Conservation (phyloP, 2,888 invertebrate species). For the Bugula neritina region DNA sequence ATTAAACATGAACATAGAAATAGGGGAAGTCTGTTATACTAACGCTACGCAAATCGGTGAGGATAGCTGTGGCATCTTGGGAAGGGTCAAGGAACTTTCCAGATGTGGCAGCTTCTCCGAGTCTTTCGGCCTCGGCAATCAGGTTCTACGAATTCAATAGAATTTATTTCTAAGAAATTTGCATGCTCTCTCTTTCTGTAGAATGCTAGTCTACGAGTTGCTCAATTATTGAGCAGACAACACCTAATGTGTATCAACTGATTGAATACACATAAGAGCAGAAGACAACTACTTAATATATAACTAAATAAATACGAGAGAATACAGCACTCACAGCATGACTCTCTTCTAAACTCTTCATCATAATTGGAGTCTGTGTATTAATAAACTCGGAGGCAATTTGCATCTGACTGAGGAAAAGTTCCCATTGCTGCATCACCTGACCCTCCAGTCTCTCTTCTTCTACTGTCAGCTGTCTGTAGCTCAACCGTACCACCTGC, state of each 20-base stretch:
- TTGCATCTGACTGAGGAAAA: slow-evolving; percentile 47
- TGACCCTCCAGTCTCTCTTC: slow-evolving; percentile 48
- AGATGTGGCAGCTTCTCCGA: slow-evolving; percentile 42
- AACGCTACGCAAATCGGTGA: slow-evolving; percentile 43
- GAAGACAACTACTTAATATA: too few species aligned
- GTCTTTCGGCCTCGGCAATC: slow-evolving; percentile 41
- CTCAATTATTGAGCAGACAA: too few species aligned
- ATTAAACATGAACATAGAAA: too few species aligned
- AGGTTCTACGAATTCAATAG: too few species aligned
- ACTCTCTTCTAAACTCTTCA: slow-evolving; percentile 38
- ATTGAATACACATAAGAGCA: too few species aligned
- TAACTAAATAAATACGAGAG: too few species aligned
- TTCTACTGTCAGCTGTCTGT: slow-evolving; percentile 44
- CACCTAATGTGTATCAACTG: too few species aligned
- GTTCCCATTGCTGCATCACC: slow-evolving; percentile 45
- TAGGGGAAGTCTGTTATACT: too few species aligned
- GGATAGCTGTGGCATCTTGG: slow-evolving; percentile 42
- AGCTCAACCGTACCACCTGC: slow-evolving; percentile 48
- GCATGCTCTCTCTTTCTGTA: too few species aligned
- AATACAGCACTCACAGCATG: slow-evolving; percentile 35
- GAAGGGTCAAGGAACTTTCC: slow-evolving; percentile 47
- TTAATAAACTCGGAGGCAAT: slow-evolving; percentile 50
- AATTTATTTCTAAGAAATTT: too few species aligned
- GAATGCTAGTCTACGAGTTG: too few species aligned
- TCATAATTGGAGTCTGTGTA: slow-evolving; percentile 50